Evolutionary conservation across 2,888 invertebrate genomes (phyloP).

Genomic region (Eupeodes luniger): DNA sequence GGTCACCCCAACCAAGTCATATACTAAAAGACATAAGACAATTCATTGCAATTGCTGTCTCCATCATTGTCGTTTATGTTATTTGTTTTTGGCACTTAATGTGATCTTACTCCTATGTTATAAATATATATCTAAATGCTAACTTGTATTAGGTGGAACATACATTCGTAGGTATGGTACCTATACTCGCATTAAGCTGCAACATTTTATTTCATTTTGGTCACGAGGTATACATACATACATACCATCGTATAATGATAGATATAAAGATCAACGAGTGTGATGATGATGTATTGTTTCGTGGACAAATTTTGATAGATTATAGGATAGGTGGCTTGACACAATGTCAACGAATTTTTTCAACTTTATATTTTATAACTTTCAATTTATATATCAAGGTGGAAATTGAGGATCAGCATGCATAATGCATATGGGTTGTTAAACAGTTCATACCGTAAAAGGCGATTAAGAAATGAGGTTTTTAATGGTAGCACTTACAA

Average conservation of each 20-base stretch:
- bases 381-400: not conserved
- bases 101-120: slow-evolving; percentile 16
- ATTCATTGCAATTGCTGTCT: slow-evolving; percentile 7
- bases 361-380: not conserved
- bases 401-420: not conserved
- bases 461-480: too few species aligned
- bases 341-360: slow-evolving; percentile 15
- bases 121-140: slow-evolving; percentile 17
- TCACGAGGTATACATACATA: slow-evolving; percentile 10
- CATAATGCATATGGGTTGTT: not conserved
- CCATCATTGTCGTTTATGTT: slow-evolving; percentile 22
- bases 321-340: slow-evolving; percentile 4
- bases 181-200: not conserved
- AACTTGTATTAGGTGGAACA: not conserved
- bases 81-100: slow-evolving; percentile 40
- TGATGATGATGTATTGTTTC: slow-evolving; percentile 41
- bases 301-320: slow-evolving; percentile 1
- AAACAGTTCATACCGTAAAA: too few species aligned
- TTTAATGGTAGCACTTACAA: too few species aligned
- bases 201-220: slow-evolving; percentile 14
- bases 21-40: not conserved
- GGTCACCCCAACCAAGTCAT: slow-evolving; percentile 23
- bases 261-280: not conserved
- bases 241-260: too few species aligned
- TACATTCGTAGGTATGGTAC: too few species aligned